Evolutionary conservation across 1,140 invertebrate species (phyloP).

Genomic region (Hyles vespertilio): DNA sequence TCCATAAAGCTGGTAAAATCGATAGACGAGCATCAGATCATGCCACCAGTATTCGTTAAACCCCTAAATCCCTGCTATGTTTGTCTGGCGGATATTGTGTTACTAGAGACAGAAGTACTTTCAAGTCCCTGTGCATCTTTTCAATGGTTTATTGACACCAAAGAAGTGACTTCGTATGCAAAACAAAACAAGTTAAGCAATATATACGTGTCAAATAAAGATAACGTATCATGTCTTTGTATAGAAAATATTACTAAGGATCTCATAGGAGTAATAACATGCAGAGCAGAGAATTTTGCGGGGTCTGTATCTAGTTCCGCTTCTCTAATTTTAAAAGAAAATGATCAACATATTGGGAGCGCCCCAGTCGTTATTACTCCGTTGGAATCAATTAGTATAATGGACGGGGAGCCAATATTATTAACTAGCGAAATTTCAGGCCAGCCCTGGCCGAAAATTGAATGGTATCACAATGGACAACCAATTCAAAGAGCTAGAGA

Average conservation of each 20-base stretch:
- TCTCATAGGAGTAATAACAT: conserved; percentile 87
- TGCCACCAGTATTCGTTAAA: conserved; percentile 85
- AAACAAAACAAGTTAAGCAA: conserved; percentile 77
- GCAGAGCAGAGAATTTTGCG: conserved; percentile 90
- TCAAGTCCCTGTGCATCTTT: conserved; percentile 88
- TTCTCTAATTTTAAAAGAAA: conserved; percentile 81
- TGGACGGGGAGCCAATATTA: conserved; percentile 93
- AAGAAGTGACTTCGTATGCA: conserved; percentile 70
- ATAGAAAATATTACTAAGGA: conserved; percentile 86
- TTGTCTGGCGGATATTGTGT: conserved; percentile 83
- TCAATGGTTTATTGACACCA: conserved; percentile 88
- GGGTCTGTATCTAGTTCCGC: conserved; percentile 91
- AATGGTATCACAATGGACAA: conserved; percentile 87
- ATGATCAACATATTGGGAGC: conserved; percentile 61
- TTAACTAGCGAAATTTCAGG: conserved; percentile 86
- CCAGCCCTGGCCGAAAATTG: conserved; percentile 87
- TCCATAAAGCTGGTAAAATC: conserved; percentile 81
- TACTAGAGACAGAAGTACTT: conserved; percentile 86
- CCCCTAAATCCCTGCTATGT: conserved; percentile 84
- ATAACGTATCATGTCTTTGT: conserved; percentile 88
- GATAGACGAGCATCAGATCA: conserved; percentile 77
- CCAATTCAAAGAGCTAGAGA: conserved; percentile 87
- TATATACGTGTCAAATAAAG: conserved; percentile 82
- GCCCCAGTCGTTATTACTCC: conserved; percentile 14
- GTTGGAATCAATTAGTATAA: conserved; percentile 83